Conservation (phyloP, 2,113 vertebrate species). For the Anhinga rufa region DNA sequence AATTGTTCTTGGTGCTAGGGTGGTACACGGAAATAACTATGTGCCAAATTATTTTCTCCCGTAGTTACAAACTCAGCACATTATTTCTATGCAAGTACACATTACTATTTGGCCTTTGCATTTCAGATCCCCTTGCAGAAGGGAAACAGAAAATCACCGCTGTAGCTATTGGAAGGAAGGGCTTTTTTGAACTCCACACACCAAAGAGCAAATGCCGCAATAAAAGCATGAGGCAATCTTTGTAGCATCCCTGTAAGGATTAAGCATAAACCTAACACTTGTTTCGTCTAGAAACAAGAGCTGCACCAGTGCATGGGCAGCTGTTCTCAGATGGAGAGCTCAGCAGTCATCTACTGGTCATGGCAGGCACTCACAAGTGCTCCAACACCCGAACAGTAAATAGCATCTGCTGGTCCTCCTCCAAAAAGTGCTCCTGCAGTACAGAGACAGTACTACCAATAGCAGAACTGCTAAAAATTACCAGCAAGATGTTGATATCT, state of each 20-base stretch:
- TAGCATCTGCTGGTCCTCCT: neutral
- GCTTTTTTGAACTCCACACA: neutral
- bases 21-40: neutral
- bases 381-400: neutral
- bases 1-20: slow-evolving; percentile 11
- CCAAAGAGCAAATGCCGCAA: neutral
- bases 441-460: neutral
- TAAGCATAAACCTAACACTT: neutral
- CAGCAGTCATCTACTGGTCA: neutral
- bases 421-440: neutral
- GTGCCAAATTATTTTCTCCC: slow-evolving; percentile 1
- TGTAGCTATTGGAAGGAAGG: neutral
- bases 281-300: neutral
- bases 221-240: neutral
- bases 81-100: neutral
- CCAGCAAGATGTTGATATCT: neutral
- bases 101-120: neutral
- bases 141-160: neutral
- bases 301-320: neutral
- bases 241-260: neutral
- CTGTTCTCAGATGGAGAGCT: neutral
- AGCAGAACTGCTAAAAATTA: neutral
- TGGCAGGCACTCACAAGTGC: neutral
- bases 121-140: neutral
- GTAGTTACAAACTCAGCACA: slow-evolving; percentile 10